Evolutionary conservation across 2,113 vertebrate species (phyloP).

Genomic region (Sclerurus mexicanus): DNA sequence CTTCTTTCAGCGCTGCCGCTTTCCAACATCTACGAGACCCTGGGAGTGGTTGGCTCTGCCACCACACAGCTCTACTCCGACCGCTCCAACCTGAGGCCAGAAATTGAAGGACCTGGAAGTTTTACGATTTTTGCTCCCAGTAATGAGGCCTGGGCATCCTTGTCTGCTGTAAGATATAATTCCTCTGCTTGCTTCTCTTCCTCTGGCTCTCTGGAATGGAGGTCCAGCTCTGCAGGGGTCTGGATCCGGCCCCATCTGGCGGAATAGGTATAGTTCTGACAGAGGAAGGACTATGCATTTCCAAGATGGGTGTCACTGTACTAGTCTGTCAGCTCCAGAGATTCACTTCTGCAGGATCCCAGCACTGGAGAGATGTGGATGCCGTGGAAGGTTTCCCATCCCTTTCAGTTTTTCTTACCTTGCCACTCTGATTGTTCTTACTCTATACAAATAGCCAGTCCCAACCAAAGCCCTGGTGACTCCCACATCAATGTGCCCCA

Average conservation of each 20-base stretch:
- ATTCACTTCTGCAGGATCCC: not conserved
- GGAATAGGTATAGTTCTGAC: not conserved
- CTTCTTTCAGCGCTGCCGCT: conserved; percentile 84
- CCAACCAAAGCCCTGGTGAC: not conserved
- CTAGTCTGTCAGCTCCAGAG: not conserved
- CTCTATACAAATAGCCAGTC: not conserved
- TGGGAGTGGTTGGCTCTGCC: conserved; percentile 87
- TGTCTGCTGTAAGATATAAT: conserved; percentile 82
- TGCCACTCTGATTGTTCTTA: not conserved
- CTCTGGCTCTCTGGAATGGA: not conserved
- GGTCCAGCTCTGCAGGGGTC: not conserved
- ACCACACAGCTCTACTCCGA: conserved; percentile 94
- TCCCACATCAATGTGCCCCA: not conserved
- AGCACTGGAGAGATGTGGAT: not conserved
- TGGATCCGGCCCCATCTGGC: not conserved
- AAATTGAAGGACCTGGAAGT: conserved; percentile 93
- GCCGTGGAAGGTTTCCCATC: not conserved
- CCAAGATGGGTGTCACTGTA: not conserved
- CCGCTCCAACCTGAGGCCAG: conserved; percentile 83
- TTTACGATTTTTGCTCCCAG: conserved; percentile 97
- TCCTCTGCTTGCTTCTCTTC: not conserved
- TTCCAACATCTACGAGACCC: conserved; percentile 92
- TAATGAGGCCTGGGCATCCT: conserved; percentile 90
- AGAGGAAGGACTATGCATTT: not conserved
- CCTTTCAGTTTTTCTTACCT: not conserved